phyloP scores from a whole-genome alignment of 1,140 invertebrate species.

The Chrysomallon squamiferum region DNA sequence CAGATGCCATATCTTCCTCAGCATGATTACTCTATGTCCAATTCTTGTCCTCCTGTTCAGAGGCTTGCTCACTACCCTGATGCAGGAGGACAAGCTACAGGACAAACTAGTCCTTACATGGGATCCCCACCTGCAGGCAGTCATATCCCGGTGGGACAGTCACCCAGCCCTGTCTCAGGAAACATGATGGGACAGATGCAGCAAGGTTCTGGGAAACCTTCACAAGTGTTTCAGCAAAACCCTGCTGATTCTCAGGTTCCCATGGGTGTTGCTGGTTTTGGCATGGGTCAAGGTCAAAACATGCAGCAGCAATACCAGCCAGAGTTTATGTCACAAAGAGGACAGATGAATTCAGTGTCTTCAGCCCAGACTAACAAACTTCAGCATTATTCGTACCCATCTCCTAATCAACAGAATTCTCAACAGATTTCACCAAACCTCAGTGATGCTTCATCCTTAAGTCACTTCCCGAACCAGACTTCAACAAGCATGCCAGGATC shows the following conservation, averaged over 20 bases:
- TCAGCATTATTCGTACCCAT: constrained; percentile 10
- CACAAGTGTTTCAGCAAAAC: constrained; percentile 33
- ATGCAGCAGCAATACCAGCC: constrained; percentile 15
- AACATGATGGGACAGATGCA: constrained; percentile 26
- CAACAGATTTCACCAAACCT: constrained; percentile 1
- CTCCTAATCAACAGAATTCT: constrained; percentile 8
- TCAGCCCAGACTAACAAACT: constrained; percentile 11
- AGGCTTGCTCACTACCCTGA: constrained; percentile 25
- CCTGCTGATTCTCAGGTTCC: constrained; percentile 29
- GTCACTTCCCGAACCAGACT: not conserved
- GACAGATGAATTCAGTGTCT: constrained; percentile 14
- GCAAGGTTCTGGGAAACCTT: constrained; percentile 11
- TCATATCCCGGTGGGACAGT: constrained; percentile 27
- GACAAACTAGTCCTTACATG: constrained; percentile 23
- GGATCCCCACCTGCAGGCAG: constrained; percentile 22
- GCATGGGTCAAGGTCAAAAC: constrained; percentile 56
- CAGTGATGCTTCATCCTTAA: not conserved
- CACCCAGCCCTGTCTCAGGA: constrained; percentile 21
- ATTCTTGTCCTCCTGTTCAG: constrained; percentile 12
- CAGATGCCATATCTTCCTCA: constrained; percentile 29
- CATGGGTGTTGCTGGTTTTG: constrained; percentile 16
- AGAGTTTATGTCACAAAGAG: constrained; percentile 11
- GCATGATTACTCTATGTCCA: constrained; percentile 37
- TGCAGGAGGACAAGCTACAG: not conserved
- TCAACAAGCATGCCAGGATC: not conserved